Conservation (phyloP, 2,888 invertebrate genomes). For the Phymatocera aterrima region DNA sequence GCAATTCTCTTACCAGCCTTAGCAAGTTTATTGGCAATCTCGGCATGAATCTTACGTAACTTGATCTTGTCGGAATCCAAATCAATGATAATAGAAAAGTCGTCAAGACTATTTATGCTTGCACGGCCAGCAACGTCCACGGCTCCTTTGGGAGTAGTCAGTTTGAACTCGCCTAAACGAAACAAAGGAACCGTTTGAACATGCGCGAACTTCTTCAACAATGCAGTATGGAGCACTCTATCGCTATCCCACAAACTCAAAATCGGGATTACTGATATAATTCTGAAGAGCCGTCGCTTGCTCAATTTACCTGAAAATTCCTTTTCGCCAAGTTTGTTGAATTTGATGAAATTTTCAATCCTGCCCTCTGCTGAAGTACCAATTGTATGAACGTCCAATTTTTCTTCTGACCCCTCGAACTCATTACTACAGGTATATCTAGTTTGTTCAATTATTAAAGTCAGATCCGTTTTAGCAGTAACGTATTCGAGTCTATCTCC, state of each 20-base stretch:
- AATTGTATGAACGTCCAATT: conserved; percentile 77
- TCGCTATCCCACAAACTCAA: neutral
- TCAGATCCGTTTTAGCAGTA: conserved; percentile 68
- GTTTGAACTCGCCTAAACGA: conserved; percentile 62
- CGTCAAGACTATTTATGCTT: conserved; percentile 79
- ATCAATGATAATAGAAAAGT: conserved; percentile 79
- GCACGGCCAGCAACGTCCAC: conserved; percentile 75
- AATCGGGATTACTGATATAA: conserved; percentile 22
- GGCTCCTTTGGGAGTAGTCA: conserved; percentile 71
- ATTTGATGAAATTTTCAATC: conserved; percentile 73
- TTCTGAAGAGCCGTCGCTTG: neutral
- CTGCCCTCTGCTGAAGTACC: conserved; percentile 76
- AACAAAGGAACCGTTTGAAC: neutral
- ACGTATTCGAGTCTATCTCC: too few relatives aligned
- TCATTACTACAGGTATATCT: conserved; percentile 78
- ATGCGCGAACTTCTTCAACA: neutral
- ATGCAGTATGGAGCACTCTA: neutral
- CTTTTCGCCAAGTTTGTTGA: conserved; percentile 76
- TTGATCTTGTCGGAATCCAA: conserved; percentile 82
- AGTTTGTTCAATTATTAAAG: conserved; percentile 78
- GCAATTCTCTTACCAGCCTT: conserved; percentile 80
- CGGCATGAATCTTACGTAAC: conserved; percentile 80
- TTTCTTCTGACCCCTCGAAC: conserved; percentile 76
- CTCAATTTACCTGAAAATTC: conserved; percentile 77
- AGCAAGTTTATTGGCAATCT: conserved; percentile 75